phyloP scores from a whole-genome alignment of 1,140 invertebrate species.

The Caenorhabditis inopinata region DNA sequence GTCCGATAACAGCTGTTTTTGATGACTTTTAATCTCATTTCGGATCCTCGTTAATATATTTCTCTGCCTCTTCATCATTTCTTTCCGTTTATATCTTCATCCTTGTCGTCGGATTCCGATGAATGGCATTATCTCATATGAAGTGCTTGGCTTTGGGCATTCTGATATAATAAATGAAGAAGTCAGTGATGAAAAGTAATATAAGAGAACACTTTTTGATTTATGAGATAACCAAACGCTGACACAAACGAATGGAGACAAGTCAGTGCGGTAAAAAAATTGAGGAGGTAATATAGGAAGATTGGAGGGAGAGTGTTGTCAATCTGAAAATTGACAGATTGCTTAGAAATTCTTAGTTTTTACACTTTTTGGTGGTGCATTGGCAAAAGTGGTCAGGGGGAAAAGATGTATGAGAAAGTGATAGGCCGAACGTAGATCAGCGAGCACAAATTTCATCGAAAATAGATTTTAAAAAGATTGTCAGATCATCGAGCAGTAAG shows the following conservation, averaged over 20 bases:
- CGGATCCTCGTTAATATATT: neutral
- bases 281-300: neutral
- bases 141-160: too few species aligned
- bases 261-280: neutral
- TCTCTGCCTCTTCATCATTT: neutral
- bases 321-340: slow-evolving; percentile 6
- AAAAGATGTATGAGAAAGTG: neutral
- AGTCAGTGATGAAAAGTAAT: too few species aligned
- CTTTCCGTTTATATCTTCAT: neutral
- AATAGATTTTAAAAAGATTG: too few species aligned
- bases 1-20: neutral
- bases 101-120: neutral
- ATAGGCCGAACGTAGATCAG: too few species aligned
- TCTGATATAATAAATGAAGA: too few species aligned
- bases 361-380: neutral
- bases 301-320: neutral
- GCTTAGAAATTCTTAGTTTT: slow-evolving; percentile 2
- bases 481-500: too few species aligned
- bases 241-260: neutral
- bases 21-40: neutral
- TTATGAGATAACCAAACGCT: too few species aligned
- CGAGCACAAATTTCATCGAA: too few species aligned
- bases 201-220: too few species aligned
- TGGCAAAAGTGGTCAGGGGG: neutral
- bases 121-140: neutral